These are phyloP conservation scores for Leptothorax acervorum DNA, from an alignment of 2,888 invertebrate species.

Conservation along the genomic window DNA sequence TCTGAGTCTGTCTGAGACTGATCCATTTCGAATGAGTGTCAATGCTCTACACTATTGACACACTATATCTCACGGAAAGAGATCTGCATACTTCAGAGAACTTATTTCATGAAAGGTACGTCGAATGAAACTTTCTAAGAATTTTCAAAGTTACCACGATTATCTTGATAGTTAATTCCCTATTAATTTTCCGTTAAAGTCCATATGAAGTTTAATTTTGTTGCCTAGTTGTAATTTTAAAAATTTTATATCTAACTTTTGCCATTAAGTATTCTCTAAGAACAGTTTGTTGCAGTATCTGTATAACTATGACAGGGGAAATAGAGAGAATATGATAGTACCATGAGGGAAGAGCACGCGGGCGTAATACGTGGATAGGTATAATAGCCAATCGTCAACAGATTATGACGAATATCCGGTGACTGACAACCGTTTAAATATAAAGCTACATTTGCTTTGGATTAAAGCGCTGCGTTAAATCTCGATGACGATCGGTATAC, in stretches of 20 bases:
- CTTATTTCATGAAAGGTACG: slow-evolving; percentile 7
- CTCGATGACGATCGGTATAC: neutral
- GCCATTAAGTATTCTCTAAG: neutral
- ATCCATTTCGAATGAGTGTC: slow-evolving; percentile 3
- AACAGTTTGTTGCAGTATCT: neutral
- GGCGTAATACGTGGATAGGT: slow-evolving; percentile 17
- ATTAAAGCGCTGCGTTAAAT: slow-evolving; percentile 46
- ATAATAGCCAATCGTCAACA: slow-evolving; percentile 42
- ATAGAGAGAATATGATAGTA: neutral
- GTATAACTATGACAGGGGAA: neutral
- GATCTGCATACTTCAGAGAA: neutral
- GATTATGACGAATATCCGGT: slow-evolving; percentile 35
- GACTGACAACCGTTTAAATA: slow-evolving; percentile 31
- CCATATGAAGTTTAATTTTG: slow-evolving; percentile 18
- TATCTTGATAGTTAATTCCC: slow-evolving; percentile 23
- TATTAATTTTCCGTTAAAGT: slow-evolving; percentile 17
- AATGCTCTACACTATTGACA: slow-evolving; percentile 21
- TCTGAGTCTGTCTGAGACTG: neutral
- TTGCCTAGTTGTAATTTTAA: neutral
- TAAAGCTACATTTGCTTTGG: slow-evolving; percentile 40
- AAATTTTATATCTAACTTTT: slow-evolving; percentile 10
- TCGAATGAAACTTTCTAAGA: neutral
- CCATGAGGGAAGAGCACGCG: neutral
- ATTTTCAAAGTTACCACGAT: slow-evolving; percentile 18
- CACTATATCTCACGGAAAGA: neutral